Base-by-base conservation (phyloP, 1,140 invertebrate genomes). In the Drosophila sucinea region DNA sequence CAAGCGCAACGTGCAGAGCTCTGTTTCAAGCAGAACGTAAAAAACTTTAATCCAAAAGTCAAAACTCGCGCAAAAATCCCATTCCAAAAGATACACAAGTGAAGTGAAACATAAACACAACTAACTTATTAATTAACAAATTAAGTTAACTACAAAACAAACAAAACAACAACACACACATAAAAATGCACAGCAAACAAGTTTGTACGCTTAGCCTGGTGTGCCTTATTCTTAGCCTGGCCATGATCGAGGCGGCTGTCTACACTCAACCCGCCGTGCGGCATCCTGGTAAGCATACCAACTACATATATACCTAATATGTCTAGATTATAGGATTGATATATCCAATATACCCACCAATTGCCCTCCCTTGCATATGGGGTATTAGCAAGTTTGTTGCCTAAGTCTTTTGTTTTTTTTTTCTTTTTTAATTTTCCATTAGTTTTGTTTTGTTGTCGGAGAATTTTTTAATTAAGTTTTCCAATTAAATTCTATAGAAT, bases 231-330 rank as follows among this genome's bases (percentile, higher is more conserved):
- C 70, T 51, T 51, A 51, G 44, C 25, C 44, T 51, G 23, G 44
- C 44, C 23, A 51, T 82, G 51, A 58, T 77, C 17, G 74, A 90
- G 71, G 87, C 90, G 25, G 90, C 90, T 7, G 73, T 91, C 23
- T 91, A 90, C 65, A 77, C 81, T 17, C 87, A 91, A 68, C 86
- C 79, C 29, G 90, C 90, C 30, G 56, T 79, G 27, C 71, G 83
- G 27, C 81, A 86, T 79, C 67, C 90, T 84, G 90, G 90, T 91
- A 73, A 90, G 90, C 90, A 90, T 79, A 5, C 10, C 35, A 11
- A 32, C 6, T 7, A 6, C 6, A 40, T 25, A 60, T 35, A 17
- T 17, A 17, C 35, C 11, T 38, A 38, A 35, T 35, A 6, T 35
- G 6, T 35, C 2, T 38, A 3, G 11, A 10, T 7, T 10, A 38